A percentile compares a stretch with the other conserved stretches of the same genome.
These are phyloP conservation scores for Nyctibius grandis DNA, from an alignment of 2,797 vertebrate genomes.

Conservation along the genomic window DNA sequence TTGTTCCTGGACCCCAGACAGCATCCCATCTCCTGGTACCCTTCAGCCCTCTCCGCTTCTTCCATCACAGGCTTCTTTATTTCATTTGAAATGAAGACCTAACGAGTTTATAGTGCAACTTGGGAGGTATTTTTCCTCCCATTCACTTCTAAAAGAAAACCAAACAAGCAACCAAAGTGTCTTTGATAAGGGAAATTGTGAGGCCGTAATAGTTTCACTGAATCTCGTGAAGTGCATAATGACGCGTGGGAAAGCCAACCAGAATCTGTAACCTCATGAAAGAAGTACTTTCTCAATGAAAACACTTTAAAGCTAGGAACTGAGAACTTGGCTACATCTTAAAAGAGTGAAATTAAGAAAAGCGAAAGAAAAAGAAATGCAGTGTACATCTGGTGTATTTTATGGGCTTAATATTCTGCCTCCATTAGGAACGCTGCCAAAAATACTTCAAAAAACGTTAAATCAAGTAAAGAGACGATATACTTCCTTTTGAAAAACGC, in stretches of 20 bases:
- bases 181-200: slow-evolving; percentile 42
- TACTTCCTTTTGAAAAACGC: background rate
- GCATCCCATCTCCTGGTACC: background rate
- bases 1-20: background rate
- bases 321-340: slow-evolving; percentile 11
- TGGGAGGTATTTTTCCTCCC: background rate
- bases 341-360: background rate
- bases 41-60: background rate
- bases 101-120: background rate
- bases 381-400: background rate
- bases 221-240: slow-evolving; percentile 18
- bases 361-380: background rate
- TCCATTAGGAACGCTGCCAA: slow-evolving; percentile 44
- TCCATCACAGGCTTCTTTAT: background rate
- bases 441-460: slow-evolving; percentile 19
- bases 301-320: slow-evolving; percentile 1
- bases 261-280: slow-evolving; percentile 33
- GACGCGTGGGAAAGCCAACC: background rate
- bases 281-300: slow-evolving; percentile 21
- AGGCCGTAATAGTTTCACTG: slow-evolving; percentile 20
- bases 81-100: background rate
- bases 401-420: background rate
- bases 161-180: background rate
- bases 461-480: background rate
- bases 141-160: background rate